Evolutionary conservation across 64 coral and sea anemone species (phyloP).

Genomic region (Hydrozoanthus tunicans): DNA sequence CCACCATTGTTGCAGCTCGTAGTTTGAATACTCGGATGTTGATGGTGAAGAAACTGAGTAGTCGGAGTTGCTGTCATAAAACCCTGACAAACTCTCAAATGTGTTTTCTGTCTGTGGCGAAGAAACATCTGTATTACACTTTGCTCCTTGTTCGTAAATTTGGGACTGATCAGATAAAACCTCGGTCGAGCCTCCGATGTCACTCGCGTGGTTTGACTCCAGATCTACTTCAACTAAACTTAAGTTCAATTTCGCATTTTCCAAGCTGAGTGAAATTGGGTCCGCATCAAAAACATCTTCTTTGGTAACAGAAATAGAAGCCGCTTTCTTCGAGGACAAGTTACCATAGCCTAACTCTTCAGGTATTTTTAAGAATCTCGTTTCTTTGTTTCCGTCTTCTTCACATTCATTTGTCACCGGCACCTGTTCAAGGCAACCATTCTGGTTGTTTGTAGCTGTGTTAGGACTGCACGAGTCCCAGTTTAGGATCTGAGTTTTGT

Average conservation of each 20-base stretch:
- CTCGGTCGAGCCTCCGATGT: not conserved
- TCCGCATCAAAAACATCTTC: constrained; percentile 24
- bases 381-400: not conserved
- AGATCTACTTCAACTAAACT: constrained; percentile 4
- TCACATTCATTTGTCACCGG: constrained; percentile 25
- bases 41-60: constrained; percentile 41
- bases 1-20: constrained; percentile 24
- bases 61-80: constrained; percentile 45
- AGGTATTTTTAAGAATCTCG: not conserved
- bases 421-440: constrained; percentile 28
- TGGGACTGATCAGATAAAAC: not conserved
- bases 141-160: not conserved
- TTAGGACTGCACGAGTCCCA: constrained; percentile 19
- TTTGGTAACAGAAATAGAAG: not conserved
- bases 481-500: constrained; percentile 16
- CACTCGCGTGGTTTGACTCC: constrained; percentile 1
- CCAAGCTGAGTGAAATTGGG: constrained; percentile 41
- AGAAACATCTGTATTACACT: not conserved
- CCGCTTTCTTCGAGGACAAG: not conserved
- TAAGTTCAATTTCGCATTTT: constrained; percentile 38
- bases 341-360: not conserved
- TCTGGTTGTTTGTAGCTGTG: not conserved
- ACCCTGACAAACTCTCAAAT: constrained; percentile 44
- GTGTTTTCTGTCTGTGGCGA: constrained; percentile 31
- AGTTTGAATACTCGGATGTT: constrained; percentile 49